These are phyloP conservation scores for Elanoides forficatus DNA, from an alignment of 2,113 vertebrate species.

Conservation along the genomic window DNA sequence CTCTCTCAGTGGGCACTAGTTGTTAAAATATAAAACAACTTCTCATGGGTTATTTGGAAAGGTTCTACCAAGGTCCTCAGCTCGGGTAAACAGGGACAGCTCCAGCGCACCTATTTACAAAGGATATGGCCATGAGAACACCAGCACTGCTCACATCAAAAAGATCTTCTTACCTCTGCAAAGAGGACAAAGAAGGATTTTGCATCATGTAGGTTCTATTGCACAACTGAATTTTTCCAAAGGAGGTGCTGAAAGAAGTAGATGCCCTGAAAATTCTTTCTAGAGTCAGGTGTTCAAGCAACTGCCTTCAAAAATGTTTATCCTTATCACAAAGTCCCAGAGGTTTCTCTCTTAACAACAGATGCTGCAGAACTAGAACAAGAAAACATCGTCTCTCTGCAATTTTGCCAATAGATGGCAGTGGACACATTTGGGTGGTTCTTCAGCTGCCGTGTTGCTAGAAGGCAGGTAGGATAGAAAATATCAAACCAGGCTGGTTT, in stretches of 20 bases:
- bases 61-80: background rate
- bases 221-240: background rate
- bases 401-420: constrained; percentile 43
- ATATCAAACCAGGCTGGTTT: background rate
- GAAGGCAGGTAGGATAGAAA: background rate
- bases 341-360: background rate
- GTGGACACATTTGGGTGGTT: background rate
- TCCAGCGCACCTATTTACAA: background rate
- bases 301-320: background rate
- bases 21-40: background rate
- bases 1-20: background rate
- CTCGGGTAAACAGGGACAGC: background rate
- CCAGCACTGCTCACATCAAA: background rate
- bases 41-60: background rate
- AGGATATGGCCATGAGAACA: background rate
- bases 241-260: background rate
- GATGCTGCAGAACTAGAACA: background rate
- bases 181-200: background rate
- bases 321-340: background rate
- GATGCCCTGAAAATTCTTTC: background rate
- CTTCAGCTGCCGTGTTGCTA: background rate
- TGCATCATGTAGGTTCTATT: accelerated
- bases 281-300: background rate
- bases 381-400: background rate
- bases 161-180: background rate